Conservation (phyloP, 2,113 vertebrate species). For the Cariama cristata region DNA sequence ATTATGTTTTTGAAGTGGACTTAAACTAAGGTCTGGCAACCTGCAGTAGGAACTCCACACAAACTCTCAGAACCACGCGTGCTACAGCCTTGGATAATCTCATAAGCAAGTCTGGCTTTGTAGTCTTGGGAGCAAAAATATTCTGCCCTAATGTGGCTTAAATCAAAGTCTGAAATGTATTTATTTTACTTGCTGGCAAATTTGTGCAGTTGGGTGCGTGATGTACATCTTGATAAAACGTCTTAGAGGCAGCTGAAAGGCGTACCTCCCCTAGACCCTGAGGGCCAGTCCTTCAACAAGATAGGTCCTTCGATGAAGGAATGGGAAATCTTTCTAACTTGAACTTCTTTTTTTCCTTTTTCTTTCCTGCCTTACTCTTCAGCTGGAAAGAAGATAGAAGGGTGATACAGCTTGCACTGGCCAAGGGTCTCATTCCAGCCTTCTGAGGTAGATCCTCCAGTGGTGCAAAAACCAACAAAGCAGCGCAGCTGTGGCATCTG, state of each 20-base stretch:
- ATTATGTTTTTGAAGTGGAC: conserved; percentile 37
- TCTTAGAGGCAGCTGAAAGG: background rate
- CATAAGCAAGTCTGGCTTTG: conserved; percentile 25
- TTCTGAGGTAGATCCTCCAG: background rate
- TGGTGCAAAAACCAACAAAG: background rate
- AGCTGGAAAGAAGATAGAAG: background rate
- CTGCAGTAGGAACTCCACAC: background rate
- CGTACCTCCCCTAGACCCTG: background rate
- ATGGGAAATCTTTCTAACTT: background rate
- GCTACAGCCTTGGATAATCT: conserved; percentile 36
- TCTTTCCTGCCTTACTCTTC: background rate
- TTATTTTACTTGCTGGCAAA: conserved; percentile 21
- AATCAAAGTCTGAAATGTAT: conserved; percentile 33
- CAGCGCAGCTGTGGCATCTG: accelerated
- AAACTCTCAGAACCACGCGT: background rate
- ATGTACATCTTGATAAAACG: background rate
- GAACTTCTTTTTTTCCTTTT: background rate
- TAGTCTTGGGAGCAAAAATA: conserved; percentile 17
- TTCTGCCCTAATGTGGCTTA: conserved; percentile 33
- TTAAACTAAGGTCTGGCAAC: conserved; percentile 44
- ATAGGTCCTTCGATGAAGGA: background rate
- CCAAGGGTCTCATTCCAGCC: background rate
- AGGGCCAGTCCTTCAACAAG: background rate
- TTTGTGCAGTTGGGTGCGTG: background rate
- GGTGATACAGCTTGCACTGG: background rate